phyloP scores from a whole-genome alignment of 2,113 vertebrate species.

The Chlorocebus sabaeus region DNA sequence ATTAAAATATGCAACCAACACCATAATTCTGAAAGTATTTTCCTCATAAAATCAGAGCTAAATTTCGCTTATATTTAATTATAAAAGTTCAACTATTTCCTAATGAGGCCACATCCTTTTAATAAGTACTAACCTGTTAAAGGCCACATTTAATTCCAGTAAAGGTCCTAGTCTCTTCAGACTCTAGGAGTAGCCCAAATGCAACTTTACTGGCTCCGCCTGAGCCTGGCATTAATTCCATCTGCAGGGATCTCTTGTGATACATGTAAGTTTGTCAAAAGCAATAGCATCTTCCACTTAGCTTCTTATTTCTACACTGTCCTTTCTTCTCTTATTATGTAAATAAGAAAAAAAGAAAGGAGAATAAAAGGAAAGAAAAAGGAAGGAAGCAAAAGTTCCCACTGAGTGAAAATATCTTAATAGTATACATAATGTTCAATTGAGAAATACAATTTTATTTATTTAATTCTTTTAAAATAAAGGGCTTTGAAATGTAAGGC shows the following conservation, averaged over 20 bases:
- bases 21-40: background rate
- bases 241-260: background rate
- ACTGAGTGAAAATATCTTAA: background rate
- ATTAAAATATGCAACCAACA: conserved; percentile 10
- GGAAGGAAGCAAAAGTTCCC: background rate
- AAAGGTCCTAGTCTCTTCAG: background rate
- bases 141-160: background rate
- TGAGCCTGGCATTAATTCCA: background rate
- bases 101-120: background rate
- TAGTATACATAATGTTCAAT: background rate
- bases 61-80: conserved; percentile 28
- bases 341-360: background rate
- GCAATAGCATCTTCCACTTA: background rate
- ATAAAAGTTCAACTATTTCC: background rate
- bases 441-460: background rate
- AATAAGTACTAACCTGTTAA: background rate
- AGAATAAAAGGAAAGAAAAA: background rate
- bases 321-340: background rate
- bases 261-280: background rate
- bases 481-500: background rate
- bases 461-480: background rate
- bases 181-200: background rate
- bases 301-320: background rate
- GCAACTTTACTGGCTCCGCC: background rate
- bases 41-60: background rate